Evolutionary conservation across 1,140 invertebrate species (phyloP), one percentile per base, ranked within the genome.

Genomic region (Papilio xuthus): DNA sequence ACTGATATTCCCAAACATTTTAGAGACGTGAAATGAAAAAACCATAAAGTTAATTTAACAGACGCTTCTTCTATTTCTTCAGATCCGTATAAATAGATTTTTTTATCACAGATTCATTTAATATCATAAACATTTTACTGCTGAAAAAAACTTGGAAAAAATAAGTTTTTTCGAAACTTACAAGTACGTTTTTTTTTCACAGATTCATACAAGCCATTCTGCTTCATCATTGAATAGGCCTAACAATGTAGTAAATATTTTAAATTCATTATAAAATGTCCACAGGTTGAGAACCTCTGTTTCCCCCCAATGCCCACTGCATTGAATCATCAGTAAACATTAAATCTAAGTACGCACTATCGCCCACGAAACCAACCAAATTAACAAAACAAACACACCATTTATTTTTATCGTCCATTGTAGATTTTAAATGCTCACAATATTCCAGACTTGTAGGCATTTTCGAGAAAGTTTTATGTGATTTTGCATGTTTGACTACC

Each of bases 311-410:
- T 75, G 47, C 20, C 42, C 71, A 73, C 41, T 50, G 18, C 42
- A 50, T 73, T 47, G 71, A 47, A 50, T 73, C 41, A 56, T 75
- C 73, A 7, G 73, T 37, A 56, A 75, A 53, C 42, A 74, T 74
- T 75, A 75, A 50, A 56, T 37, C 47, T 56, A 56, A 75, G 47
- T 75, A 75, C 71, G 20, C 71, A 56, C 73, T 75, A 53, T 15
- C 73, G 50, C 73, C 73, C 50, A 75, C 73, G 44, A 47, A 67
- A 26, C 50, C 26, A 32, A 26, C 73, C 47, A 75, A 75, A 75
- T 75, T 75, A 56, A 50, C 73, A 56, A 75, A 75, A 75, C 73
- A 75, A 75, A 56, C 50, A 56, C 44, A 32, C 50, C 23, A 75
- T 75, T 75, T 56, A 75, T 75, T 53, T 75, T 53, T 75, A 75